Evolutionary conservation across 2,888 invertebrate species (phyloP), one percentile per base, ranked within the genome.

Genomic region (Agrotis clavis): DNA sequence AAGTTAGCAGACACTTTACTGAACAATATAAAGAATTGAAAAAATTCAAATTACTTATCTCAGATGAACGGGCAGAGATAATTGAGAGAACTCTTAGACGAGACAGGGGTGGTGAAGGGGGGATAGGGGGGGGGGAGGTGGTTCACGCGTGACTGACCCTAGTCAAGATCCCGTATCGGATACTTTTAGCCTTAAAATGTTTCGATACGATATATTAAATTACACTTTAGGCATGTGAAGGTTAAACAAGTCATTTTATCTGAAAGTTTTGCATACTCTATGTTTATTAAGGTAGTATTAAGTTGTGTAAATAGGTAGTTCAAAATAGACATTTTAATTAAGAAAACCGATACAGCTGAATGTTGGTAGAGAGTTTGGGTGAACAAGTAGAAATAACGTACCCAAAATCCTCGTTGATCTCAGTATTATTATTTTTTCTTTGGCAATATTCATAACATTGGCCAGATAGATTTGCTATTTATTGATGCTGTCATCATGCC

Each of bases 51-150:
- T 88, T 85, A 83, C 82, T 92, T 89, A 90, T 89, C 83, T 85
- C 92, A 90, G 90, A 83, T 88, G 91, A 91, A 84, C 77, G 90
- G 84, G 70, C 90, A 88, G 85, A 88, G 90, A 93, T 93, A 93
- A 93, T 93, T 93, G 91, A 91, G 89, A 84, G 78, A 73, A 80
- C 82, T 82, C 82, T 71, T 77, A 70, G 78, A 80, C 77, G 77
- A 81, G 77, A 77, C 77, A 69, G 71, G 71, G 71, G 67, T 21
- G 59, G 70, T 70, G 71, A 65, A 21, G 59, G 70, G 72, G 60
- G n/a, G 45, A 30, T 60, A 48, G 69, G 18, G 47, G 14, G 61
- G 63, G 72, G 65, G 19, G 60, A 35, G 54, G 63, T 30, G 54
- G 16, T 47, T 73, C 71, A 77, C 71, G 79, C 79, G 77, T 82